Evolutionary conservation across 2,888 invertebrate genomes (phyloP), one percentile per base, ranked within the genome.

Genomic region (Lumbricus terrestris): DNA sequence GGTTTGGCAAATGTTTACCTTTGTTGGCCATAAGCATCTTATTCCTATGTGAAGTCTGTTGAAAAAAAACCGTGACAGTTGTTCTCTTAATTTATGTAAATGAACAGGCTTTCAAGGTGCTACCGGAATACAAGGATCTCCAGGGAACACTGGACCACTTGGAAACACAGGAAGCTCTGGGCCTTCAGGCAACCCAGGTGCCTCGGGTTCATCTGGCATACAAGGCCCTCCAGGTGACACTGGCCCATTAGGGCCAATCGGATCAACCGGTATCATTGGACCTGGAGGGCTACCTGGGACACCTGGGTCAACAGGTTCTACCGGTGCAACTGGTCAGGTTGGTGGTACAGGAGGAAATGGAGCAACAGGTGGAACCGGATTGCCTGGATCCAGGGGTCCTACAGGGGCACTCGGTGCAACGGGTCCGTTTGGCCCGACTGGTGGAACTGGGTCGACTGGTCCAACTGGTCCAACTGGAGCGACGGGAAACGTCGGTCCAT

Each of bases 71-170:
- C n/a, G 29, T 69, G 69, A n/a, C 69, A 11, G 8, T n/a, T n/a
- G n/a, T 69, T 69, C 11, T 69, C 0, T 69, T 69, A 69, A 69
- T n/a, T 69, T 69, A 69, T 85, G 35, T 85, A 18, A 4, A 33
- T 35, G 35, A 23, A 85, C 23, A 85, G 85, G 85, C 35, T 85
- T 85, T 35, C 82, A 88, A 38, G 92, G 92, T 18, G 29, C 42
- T 85, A 35, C 88, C 40, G 92, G 88, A 88, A 2, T 35, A 38
- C 89, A 89, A 90, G 92, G 89, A 82, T 33, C n/a, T 88, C 54
- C 90, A 91, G 93, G 92, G 88, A 38, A 97, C 42, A 96, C 97
- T 15, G 98, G 98, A 47, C 97, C 97, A 15, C 96, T 90, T 88
- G 92, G 92, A n/a, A 82, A 89, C 18, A 18, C 90, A 88, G 92